Conservation (phyloP, 2,797 vertebrate species). For the Delichon dasypus region DNA sequence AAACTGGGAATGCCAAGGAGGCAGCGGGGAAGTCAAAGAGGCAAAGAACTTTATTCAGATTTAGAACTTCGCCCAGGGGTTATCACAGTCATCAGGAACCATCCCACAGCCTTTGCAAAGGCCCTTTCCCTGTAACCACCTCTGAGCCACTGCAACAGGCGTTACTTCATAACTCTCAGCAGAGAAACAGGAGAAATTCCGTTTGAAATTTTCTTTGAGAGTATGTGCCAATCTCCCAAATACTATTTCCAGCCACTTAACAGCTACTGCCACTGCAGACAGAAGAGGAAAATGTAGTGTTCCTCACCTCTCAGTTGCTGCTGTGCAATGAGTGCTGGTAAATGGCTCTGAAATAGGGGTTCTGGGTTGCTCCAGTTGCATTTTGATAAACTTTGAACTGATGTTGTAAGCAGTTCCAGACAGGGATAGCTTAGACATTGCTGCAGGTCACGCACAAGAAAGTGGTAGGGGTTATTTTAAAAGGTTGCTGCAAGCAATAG, state of each 20-base stretch:
- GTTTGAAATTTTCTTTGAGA: not conserved
- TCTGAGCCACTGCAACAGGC: not conserved
- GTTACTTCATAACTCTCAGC: not conserved
- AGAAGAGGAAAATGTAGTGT: not conserved
- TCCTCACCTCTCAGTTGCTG: not conserved
- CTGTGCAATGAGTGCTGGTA: not conserved
- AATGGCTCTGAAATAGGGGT: not conserved
- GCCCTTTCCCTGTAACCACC: not conserved
- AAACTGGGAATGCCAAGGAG: not conserved
- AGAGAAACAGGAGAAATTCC: not conserved
- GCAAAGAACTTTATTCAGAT: not conserved
- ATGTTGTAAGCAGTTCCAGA: not conserved
- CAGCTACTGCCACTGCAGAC: not conserved
- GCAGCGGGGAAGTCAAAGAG: not conserved
- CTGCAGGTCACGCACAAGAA: not conserved
- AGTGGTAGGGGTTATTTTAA: not conserved
- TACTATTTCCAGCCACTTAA: conserved; percentile 2
- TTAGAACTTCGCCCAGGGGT: not conserved
- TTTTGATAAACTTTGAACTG: not conserved
- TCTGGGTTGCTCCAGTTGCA: not conserved
- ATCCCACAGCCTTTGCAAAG: not conserved
- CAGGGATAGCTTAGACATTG: not conserved
- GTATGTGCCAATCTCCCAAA: conserved; percentile 2
- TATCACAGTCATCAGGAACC: not conserved
- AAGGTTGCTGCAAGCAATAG: not conserved